Evolutionary conservation across 2,888 invertebrate species (phyloP).

Genomic region (Aspidiotus destructor): DNA sequence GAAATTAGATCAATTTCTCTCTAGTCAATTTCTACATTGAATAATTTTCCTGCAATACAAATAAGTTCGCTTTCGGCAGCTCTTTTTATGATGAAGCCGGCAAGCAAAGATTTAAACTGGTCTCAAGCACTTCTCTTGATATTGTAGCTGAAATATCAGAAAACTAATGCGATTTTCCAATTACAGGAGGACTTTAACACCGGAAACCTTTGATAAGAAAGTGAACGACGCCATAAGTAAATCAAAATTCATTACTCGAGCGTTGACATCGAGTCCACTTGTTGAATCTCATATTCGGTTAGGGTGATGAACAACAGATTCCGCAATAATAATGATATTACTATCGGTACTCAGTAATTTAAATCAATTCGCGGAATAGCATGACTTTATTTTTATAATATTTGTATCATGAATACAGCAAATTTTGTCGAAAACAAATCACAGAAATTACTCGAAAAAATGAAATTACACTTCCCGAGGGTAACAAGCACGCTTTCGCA

Average conservation of each 20-base stretch:
- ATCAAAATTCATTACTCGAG: constrained; percentile 37
- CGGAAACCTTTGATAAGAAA: constrained; percentile 40
- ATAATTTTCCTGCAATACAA: no score
- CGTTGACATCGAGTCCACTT: constrained; percentile 38
- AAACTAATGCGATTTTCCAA: not conserved
- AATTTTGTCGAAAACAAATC: not conserved
- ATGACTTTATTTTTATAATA: no score
- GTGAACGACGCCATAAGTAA: constrained; percentile 38
- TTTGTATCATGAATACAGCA: not conserved
- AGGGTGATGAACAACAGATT: constrained; percentile 35
- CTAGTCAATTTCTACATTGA: no score
- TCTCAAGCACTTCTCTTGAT: not conserved
- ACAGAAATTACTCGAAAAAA: not conserved
- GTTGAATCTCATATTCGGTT: constrained; percentile 40
- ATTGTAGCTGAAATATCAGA: not conserved
- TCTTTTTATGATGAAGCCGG: no score
- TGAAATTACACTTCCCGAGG: not conserved
- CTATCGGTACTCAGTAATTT: not conserved
- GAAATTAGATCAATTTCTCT: no score
- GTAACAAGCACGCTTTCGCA: not conserved
- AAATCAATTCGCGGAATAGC: not conserved
- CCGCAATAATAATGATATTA: not conserved
- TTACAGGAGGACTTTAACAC: constrained; percentile 39
- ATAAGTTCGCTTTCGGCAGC: no score
- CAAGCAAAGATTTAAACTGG: not conserved